Conservation (phyloP, 2,888 invertebrate genomes). For the Phortica magna region DNA sequence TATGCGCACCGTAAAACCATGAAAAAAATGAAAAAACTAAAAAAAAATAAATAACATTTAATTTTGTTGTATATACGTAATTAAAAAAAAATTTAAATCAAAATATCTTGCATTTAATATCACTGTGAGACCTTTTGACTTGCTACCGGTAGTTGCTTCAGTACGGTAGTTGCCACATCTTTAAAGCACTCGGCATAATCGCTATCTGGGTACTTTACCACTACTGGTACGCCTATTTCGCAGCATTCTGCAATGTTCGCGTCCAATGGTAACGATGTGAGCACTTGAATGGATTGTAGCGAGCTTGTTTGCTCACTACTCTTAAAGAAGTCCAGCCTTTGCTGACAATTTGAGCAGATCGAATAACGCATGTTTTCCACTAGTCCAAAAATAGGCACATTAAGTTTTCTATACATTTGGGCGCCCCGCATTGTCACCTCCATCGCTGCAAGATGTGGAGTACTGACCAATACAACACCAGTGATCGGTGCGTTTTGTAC, state of each 20-base stretch:
- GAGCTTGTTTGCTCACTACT: conserved; percentile 45
- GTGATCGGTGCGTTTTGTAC: conserved; percentile 92
- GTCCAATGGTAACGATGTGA: conserved; percentile 80
- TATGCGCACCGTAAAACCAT: conserved; percentile 86
- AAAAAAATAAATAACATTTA: conserved; percentile 53
- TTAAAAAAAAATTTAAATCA: conserved; percentile 6
- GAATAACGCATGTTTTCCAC: conserved; percentile 94
- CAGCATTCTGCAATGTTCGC: conserved; percentile 73
- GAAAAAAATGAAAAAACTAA: conserved; percentile 84
- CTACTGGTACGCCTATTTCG: conserved; percentile 74
- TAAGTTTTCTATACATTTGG: conserved; percentile 91
- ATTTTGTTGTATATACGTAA: background rate
- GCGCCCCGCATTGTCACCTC: conserved; percentile 92
- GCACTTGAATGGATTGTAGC: conserved; percentile 81
- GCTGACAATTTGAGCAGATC: conserved; percentile 87
- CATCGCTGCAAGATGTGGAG: conserved; percentile 92
- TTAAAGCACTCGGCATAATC: conserved; percentile 67
- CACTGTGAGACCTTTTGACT: conserved; percentile 5
- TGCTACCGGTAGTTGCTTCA: background rate
- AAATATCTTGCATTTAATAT: conserved; percentile 9
- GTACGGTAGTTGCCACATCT: background rate
- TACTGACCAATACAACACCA: conserved; percentile 94
- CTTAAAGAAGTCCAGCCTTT: conserved; percentile 86
- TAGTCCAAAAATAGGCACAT: conserved; percentile 90
- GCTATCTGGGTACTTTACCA: conserved; percentile 69